Percentiles rank a stretch among this genome's conserved stretches.
Conservation (phyloP, 2,113 vertebrate species). For the Cervus canadensis region DNA sequence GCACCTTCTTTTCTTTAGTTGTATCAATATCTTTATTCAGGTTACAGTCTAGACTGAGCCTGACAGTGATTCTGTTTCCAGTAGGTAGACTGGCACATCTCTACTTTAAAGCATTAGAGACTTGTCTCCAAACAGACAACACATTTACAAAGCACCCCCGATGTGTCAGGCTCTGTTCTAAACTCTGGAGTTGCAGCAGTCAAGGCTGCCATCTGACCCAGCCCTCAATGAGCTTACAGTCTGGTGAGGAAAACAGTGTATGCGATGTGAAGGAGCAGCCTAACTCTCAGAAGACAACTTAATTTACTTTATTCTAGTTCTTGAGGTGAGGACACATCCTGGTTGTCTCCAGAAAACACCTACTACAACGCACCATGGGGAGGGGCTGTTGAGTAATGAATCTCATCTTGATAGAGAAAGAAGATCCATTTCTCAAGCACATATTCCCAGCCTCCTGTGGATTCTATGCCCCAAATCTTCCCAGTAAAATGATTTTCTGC, state of each 20-base stretch:
- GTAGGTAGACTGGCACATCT: not conserved
- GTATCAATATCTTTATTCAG: not conserved
- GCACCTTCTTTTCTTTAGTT: not conserved
- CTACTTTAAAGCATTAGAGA: not conserved
- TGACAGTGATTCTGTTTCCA: not conserved
- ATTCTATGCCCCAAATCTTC: not conserved
- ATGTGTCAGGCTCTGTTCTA: not conserved
- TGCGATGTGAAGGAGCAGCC: not conserved
- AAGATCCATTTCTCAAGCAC: not conserved
- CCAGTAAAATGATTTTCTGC: slow-evolving; percentile 21
- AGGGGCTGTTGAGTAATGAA: not conserved
- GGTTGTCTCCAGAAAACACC: not conserved
- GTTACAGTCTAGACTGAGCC: not conserved
- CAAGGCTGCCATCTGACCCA: not conserved
- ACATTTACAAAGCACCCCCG: not conserved
- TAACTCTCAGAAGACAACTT: not conserved
- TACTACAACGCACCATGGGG: not conserved
- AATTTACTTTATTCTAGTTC: not conserved
- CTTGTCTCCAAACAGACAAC: not conserved
- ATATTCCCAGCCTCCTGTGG: not conserved
- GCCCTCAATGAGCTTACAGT: not conserved
- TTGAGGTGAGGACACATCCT: not conserved
- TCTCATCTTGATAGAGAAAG: not conserved
- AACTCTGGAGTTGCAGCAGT: not conserved
- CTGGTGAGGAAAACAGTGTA: not conserved